Evolutionary conservation across 2,113 vertebrate species (phyloP), one percentile per base, ranked within the genome.

Genomic region (Lota lota): DNA sequence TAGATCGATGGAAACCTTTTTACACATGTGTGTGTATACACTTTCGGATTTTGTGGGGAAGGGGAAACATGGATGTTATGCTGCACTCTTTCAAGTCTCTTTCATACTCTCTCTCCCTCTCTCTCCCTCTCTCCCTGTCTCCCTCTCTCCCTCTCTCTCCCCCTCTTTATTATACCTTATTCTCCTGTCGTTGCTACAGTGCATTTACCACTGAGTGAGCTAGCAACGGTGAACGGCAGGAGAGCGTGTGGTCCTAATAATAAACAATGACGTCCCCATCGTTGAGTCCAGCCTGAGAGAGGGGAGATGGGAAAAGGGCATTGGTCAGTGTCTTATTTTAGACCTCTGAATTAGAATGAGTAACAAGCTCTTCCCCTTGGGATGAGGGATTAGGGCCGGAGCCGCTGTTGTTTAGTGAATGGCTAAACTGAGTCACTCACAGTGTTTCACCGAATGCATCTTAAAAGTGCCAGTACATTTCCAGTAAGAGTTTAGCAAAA

Each of bases 181-280:
- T n/a, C 18, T 40, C 28, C 17, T 66, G 22, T 66, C 18, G 12
- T 33, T n/a, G 18, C 53, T 36, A 5, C 24, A 57, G 47, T 60
- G 51, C 21, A 36, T 71, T 78, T 61, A n/a, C 58, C 57, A 1
- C 40, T 47, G 40, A 47, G 40, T 10, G 40, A 47, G 40, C 40
- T 11, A 47, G 40, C 40, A 5, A 8, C 6, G 72, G 76, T 84
- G 79, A 87, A 82, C 86, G 84, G 63, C 83, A 87, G 87, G 88
- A 88, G 88, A 79, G 79, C 69, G 83, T 78, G 75, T 67, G 77
- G 83, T 3, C 80, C 87, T 88, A 83, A 87, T 85, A 87, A 88
- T 88, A 87, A 88, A 88, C 85, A 89, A 85, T 88, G 85, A 85
- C 83, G 85, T 83, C 20, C 22, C 74, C 18, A 8, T 4, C 58